Evolutionary conservation across 2,113 vertebrate species (phyloP), one percentile per base, ranked within the genome.

Genomic region (Nestor notabilis): DNA sequence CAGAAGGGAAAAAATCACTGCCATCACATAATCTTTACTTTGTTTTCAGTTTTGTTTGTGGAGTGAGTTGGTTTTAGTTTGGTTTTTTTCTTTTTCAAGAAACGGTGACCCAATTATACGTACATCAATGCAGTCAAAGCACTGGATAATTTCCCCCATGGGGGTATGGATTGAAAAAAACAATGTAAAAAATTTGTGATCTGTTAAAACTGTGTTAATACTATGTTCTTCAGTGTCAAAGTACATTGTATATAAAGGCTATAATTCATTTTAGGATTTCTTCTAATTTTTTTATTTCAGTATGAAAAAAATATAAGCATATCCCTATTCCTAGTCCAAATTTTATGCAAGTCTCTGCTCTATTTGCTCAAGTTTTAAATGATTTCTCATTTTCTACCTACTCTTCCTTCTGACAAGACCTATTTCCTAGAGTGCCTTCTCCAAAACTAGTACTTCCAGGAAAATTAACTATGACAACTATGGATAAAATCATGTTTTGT

Each of bases 401-500:
- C 21, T 31, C 13, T 46, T 91, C 85, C 53, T 72, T 70, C 41
- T 78, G 47, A 58, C 13, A 31, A 82, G 31, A 52, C 35, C 20
- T n/a, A 49, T 74, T 84, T 63, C 37, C 37, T 50, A 25, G 8
- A 7, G 7, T 7, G 37, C 35, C 78, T 44, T 75, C 31, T 89
- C 66, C 68, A 87, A 64, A 37, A 75, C 83, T 43, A 39, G 25
- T 3, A 61, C 55, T 91, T 97, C 49, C 79, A 95, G 77, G 69
- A 97, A 96, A 96, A 96, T 85, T 79, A 96, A 88, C 85, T 56
- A 29, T 70, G 69, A 95, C 89, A 93, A 83, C 66, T 71, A 69
- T 13, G 60, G 84, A 83, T 89, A 95, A 95, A 95, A 96, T 94
- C 87, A 94, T 37, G 95, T 74, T 97, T 97, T 98, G 98, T 98